Evolutionary conservation across 2,888 invertebrate genomes (phyloP).

Genomic region (Himalopsyche japonica): DNA sequence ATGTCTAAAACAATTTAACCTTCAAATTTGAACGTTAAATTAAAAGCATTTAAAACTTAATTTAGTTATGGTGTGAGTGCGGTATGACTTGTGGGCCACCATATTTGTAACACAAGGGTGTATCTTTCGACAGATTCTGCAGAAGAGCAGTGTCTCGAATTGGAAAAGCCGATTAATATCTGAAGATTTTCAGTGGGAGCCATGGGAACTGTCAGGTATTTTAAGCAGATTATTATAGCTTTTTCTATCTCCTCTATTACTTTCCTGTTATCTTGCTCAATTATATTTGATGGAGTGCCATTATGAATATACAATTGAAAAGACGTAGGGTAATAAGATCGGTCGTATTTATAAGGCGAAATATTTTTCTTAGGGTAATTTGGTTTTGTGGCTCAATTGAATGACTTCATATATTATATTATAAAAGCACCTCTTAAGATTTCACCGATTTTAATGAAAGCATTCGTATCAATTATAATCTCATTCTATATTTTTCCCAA

Average conservation of each 20-base stretch:
- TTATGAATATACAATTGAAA: neutral
- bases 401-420: neutral
- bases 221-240: neutral
- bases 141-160: neutral
- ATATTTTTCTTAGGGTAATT: neutral
- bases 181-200: neutral
- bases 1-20: no score
- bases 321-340: neutral
- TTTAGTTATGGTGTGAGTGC: neutral
- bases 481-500: neutral
- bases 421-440: neutral
- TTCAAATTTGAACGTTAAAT: no score
- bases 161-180: neutral
- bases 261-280: neutral
- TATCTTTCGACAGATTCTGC: neutral
- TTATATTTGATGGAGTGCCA: neutral
- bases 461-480: neutral
- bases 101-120: neutral
- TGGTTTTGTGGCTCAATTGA: neutral
- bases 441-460: neutral
- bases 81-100: no score
- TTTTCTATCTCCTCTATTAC: neutral
- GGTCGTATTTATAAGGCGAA: neutral
- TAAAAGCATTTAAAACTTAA: no score
- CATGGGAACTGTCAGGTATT: neutral